Base-by-base conservation (phyloP, 2,797 vertebrate species). In the Emydoidea blandingii region DNA sequence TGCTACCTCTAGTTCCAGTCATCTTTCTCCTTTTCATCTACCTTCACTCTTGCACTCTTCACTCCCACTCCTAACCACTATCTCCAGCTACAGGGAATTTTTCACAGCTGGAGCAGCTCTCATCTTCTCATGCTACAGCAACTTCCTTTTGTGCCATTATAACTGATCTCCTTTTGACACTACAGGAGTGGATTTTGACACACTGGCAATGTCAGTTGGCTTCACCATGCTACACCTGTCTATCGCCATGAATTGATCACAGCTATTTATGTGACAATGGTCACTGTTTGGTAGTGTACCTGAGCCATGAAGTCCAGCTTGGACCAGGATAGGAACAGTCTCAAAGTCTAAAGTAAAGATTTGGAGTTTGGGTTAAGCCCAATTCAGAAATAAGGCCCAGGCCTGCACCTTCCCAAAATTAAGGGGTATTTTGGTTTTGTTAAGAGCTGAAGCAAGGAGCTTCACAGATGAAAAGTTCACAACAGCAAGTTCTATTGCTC, bases 381-480 rank as follows among this genome's bases (percentile, higher is more conserved):
- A 65, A n/a, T 65, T 65, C 31, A 87, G 34, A 52, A 88, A 72
- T 19, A 52, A 79, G 52, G 12, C 21, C 12, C 37, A 78, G 23
- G 44, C 12, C 21, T 18, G 8, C 27, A 31, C 1, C 8, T 4
- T 59, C 86, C 3, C 11, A 15, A 62, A 56, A 49, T 25, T 41
- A 49, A 0, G 0, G 7, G 29, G 1, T 72, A 56, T 52, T n/a
- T 53, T 7, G 25, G 4, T 10, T 27, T 62, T 3, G 5, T 3
- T 3, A 3, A 14, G 25, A 34, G 37, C 21, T 3, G 52, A 23
- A 19, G 19, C 1, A 0, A n/a, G 53, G 4, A 3, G 9, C 16
- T 57, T 52, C 50, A n/a, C 10, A 0, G 0, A n/a, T 8, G 6
- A 81, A 54, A 79, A 82, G 31, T 1, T 0, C 1, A 1, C 1